Evolutionary conservation across 1,140 invertebrate genomes (phyloP).

Genomic region (Trachymyrmex cornetzi): DNA sequence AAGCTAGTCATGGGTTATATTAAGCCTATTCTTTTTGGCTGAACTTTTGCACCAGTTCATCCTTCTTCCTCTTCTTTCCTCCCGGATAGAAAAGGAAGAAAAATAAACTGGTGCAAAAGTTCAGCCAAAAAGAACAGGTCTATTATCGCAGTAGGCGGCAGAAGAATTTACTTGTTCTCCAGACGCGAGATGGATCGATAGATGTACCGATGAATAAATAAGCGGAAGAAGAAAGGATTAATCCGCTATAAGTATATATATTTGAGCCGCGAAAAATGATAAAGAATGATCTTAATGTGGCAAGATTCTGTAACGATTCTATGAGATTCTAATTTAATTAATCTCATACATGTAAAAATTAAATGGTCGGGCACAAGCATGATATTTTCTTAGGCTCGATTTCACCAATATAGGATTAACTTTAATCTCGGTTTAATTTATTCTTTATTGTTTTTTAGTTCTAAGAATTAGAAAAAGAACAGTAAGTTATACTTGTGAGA

Average conservation of each 20-base stretch:
- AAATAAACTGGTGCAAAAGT: too few species aligned
- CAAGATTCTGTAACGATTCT: background rate
- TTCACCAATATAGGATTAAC: too few species aligned
- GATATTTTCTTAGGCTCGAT: background rate
- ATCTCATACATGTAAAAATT: background rate
- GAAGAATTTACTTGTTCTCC: constrained; percentile 19
- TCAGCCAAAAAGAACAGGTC: too few species aligned
- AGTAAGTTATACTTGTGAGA: too few species aligned
- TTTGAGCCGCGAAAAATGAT: background rate
- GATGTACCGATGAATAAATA: background rate
- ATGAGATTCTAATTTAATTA: background rate
- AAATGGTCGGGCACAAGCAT: background rate
- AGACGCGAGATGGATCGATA: background rate
- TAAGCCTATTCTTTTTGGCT: too few species aligned
- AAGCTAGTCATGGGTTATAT: constrained; percentile 27
- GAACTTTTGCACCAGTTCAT: too few species aligned
- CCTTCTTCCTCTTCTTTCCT: too few species aligned
- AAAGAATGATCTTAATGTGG: background rate
- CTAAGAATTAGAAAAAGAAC: too few species aligned
- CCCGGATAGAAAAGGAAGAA: too few species aligned
- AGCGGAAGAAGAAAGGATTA: background rate
- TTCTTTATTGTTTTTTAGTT: too few species aligned
- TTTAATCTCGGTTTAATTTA: too few species aligned
- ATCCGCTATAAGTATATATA: background rate
- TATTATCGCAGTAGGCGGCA: background rate